phyloP scores from a whole-genome alignment of 2,113 vertebrate species.

The Gymnorhina tibicen region DNA sequence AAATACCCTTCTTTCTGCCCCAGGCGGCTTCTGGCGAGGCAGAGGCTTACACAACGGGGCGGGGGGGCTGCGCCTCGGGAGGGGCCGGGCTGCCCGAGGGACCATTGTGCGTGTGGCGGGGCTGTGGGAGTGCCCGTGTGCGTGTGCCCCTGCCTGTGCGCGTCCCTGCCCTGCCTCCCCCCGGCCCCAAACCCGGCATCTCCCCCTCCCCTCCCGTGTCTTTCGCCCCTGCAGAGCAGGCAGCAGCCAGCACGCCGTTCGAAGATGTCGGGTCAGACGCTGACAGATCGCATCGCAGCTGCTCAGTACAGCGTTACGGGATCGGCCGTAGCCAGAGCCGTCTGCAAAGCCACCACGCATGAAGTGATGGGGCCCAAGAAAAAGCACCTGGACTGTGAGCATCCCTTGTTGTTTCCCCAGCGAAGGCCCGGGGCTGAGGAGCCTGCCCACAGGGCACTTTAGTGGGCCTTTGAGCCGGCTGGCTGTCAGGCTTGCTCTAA shows the following conservation, averaged over 20 bases:
- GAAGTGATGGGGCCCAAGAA: slow-evolving; percentile 99
- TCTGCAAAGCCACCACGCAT: slow-evolving; percentile 98
- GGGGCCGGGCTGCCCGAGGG: background rate
- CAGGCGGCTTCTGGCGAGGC: background rate
- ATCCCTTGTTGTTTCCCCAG: slow-evolving; percentile 39
- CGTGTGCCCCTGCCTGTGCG: background rate
- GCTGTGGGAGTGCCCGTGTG: background rate
- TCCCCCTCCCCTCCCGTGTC: background rate
- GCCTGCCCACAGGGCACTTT: background rate
- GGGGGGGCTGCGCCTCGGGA: background rate
- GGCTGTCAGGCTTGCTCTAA: background rate
- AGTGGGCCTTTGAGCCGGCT: background rate
- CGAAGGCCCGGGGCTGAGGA: background rate
- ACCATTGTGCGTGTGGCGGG: background rate
- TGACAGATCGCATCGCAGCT: slow-evolving; percentile 97
- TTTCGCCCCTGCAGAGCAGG: slow-evolving; percentile 54
- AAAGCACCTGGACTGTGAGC: slow-evolving; percentile 98
- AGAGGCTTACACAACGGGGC: slow-evolving; percentile 17
- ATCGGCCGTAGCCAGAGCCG: slow-evolving; percentile 92
- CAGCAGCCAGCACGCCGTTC: slow-evolving; percentile 41
- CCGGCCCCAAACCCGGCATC: background rate
- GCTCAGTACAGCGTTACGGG: slow-evolving; percentile 97
- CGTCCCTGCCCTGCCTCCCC: background rate
- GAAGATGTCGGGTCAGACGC: slow-evolving; percentile 98
- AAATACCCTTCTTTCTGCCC: background rate